Evolutionary conservation across 2,113 vertebrate genomes (phyloP).

Genomic region (pig (Sus scrofa)): DNA sequence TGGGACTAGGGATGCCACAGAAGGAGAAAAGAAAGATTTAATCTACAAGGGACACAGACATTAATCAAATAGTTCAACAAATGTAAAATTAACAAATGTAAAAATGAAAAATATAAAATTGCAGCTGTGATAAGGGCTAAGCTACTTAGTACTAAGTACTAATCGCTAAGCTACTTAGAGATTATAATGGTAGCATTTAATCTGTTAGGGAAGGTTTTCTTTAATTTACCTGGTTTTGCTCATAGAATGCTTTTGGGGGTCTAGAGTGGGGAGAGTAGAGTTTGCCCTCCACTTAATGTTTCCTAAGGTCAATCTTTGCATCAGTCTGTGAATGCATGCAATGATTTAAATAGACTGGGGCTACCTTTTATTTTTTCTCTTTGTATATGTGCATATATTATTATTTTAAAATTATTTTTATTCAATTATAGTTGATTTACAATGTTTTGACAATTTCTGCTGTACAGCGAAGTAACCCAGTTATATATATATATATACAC

Average conservation of each 20-base stretch:
- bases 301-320: not conserved
- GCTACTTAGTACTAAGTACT: not conserved
- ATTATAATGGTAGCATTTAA: not conserved
- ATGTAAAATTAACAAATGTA: not conserved
- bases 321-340: not conserved
- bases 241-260: not conserved
- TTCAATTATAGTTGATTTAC: no score
- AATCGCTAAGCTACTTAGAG: not conserved
- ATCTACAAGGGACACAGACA: not conserved
- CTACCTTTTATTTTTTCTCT: not conserved
- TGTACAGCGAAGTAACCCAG: no score
- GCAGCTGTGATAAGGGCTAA: not conserved
- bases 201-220: not conserved
- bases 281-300: not conserved
- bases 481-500: no score
- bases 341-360: not conserved
- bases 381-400: no score
- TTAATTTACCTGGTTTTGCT: constrained; percentile 25
- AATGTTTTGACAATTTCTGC: no score
- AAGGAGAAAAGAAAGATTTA: not conserved
- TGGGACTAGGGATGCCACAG: not conserved
- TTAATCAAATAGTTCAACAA: constrained; percentile 37
- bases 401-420: no score
- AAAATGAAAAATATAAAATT: not conserved
- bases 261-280: not conserved